Evolutionary conservation across 2,797 vertebrate genomes (phyloP).

Genomic region (Dendrocincla fuliginosa): DNA sequence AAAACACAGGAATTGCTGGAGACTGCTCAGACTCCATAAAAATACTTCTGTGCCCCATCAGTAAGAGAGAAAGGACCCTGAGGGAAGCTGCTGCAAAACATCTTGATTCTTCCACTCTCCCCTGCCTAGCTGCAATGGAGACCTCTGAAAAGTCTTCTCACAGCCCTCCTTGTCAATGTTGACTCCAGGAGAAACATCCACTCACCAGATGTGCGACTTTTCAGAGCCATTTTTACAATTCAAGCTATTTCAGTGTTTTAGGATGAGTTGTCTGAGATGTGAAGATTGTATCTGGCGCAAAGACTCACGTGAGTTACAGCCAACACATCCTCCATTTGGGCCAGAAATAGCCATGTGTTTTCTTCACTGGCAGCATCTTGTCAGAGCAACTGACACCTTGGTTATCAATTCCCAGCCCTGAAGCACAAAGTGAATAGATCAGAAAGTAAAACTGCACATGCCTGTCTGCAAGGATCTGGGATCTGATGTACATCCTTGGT

Average conservation of each 20-base stretch:
- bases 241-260: background rate
- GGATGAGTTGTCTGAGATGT: background rate
- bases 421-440: background rate
- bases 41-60: background rate
- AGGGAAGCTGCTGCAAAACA: background rate
- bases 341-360: conserved; percentile 30
- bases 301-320: conserved; percentile 22
- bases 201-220: background rate
- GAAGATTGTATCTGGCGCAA: background rate
- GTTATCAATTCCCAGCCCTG: background rate
- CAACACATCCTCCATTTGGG: background rate
- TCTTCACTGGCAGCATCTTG: conserved; percentile 27
- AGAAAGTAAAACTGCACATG: background rate
- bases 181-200: background rate
- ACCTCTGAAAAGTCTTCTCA: background rate
- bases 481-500: background rate
- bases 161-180: background rate
- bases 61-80: background rate
- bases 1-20: background rate
- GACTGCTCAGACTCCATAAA: background rate
- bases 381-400: conserved; percentile 1
- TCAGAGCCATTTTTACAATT: background rate
- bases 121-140: background rate
- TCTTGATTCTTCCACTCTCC: background rate
- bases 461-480: background rate